Conservation (phyloP, 2,797 vertebrate genomes). For the Myotis findleyi region DNA sequence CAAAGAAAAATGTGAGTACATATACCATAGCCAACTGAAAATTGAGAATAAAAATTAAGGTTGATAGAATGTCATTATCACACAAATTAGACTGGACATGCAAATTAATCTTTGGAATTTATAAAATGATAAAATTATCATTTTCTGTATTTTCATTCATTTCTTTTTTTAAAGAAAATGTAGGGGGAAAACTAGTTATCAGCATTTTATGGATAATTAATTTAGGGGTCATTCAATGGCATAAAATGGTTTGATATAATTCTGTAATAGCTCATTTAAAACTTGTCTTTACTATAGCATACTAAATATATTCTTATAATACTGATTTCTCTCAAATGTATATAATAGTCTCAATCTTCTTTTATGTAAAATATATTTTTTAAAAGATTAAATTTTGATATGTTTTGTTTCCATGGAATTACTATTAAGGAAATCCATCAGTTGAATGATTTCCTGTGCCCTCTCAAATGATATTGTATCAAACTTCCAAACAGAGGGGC, state of each 20-base stretch:
- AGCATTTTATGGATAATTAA: conserved; percentile 55
- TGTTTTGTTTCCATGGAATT: conserved; percentile 28
- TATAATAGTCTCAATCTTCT: not conserved
- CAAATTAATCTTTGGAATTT: conserved; percentile 63
- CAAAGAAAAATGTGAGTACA: conserved; percentile 58
- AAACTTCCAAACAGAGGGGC: not conserved
- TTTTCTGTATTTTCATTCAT: conserved; percentile 61
- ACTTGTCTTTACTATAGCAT: not conserved
- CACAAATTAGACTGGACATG: conserved; percentile 69
- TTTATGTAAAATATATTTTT: not conserved
- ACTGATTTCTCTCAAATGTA: not conserved
- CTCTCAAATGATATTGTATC: not conserved
- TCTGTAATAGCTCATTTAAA: conserved; percentile 54
- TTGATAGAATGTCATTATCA: conserved; percentile 66
- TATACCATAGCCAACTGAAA: conserved; percentile 55
- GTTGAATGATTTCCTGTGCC: not conserved
- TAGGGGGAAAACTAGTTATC: conserved; percentile 38
- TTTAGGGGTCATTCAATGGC: not conserved
- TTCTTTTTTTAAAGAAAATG: conserved; percentile 59
- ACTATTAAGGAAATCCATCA: not conserved
- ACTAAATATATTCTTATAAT: conserved; percentile 25
- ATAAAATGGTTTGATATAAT: conserved; percentile 9
- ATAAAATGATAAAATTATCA: conserved; percentile 50
- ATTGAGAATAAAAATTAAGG: conserved; percentile 64
- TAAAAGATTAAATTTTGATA: not conserved